A percentile compares a stretch with the other conserved stretches of the same genome.
Conservation (phyloP, 2,113 vertebrate species). For the Mionectes macconnelli region DNA sequence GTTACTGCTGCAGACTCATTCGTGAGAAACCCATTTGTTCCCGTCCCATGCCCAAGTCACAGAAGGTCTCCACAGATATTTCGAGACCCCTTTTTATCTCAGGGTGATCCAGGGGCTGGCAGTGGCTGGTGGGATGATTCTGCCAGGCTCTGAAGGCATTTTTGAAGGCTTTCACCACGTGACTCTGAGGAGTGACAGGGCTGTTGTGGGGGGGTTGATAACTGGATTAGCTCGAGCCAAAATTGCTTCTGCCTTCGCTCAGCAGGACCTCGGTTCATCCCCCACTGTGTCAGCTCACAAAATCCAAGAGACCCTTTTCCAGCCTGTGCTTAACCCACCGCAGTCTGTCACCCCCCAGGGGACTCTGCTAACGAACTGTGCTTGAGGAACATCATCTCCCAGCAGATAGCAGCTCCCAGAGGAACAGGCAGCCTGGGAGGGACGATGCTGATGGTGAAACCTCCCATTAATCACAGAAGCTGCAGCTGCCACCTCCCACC, state of each 20-base stretch:
- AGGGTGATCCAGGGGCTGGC: not conserved
- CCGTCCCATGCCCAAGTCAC: not conserved
- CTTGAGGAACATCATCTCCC: not conserved
- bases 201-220: not conserved
- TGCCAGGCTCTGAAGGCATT: not conserved
- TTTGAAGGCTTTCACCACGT: not conserved
- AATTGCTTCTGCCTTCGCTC: not conserved
- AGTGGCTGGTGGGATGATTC: not conserved
- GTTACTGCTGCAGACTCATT: not conserved
- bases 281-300: not conserved
- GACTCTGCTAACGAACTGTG: conserved; percentile 3
- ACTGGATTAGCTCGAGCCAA: not conserved
- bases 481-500: not conserved
- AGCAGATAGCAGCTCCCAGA: not conserved
- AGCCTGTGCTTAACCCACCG: not conserved
- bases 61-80: not conserved
- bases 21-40: not conserved
- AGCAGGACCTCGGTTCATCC: not conserved
- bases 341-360: not conserved
- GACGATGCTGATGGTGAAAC: not conserved
- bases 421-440: not conserved
- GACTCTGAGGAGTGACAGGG: not conserved
- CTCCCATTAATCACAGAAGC: not conserved
- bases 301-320: not conserved
- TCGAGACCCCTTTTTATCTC: not conserved